Evolutionary conservation across 2,888 invertebrate genomes (phyloP), one percentile per base, ranked within the genome.

Genomic region (Sarcophaga subvicina): DNA sequence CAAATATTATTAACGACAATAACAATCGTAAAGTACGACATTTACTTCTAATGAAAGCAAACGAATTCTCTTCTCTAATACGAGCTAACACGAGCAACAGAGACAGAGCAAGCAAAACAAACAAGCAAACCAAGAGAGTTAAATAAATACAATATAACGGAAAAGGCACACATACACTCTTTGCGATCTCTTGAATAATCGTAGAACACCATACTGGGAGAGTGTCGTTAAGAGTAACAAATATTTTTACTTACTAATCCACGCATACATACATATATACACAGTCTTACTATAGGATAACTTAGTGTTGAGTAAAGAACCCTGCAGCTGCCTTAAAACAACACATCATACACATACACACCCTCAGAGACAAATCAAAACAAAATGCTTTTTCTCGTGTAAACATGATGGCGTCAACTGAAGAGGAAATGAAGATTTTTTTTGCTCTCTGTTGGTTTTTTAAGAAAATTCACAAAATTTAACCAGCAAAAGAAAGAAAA

Each of bases 381-480:
- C n/a, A 64, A 64, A 12, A 64, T 12, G 22, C 27, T 12, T 37
- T 37, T 37, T 37, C 37, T 37, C 37, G 8, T 70, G 62, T 76
- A 78, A 70, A 71, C 70, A 66, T 37, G 8, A 37, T 80, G 66
- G 37, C 80, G 70, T 80, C 66, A 73, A 66, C 37, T 67, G 72
- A 70, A 63, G 81, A 17, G 71, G 12, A 60, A 22, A 59, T 0
- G 27, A 20, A 37, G 8, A 10, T 37, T 37, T 37, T 37, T 37
- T 37, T 37, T 10, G 0, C 6, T 37, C 27, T 37, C 2, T 37
- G 6, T 37, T 37, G 3, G 8, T 37, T 37, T 2, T 37, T 37
- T 62, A 71, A 59, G 25, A 25, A 75, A 80, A 25, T 79, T 81
- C 69, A 71, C 72, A 37, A 66, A 66, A 85, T 77, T 78, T 60